Evolutionary conservation across 2,888 invertebrate genomes (phyloP).

Genomic region (Metellina segmentata): DNA sequence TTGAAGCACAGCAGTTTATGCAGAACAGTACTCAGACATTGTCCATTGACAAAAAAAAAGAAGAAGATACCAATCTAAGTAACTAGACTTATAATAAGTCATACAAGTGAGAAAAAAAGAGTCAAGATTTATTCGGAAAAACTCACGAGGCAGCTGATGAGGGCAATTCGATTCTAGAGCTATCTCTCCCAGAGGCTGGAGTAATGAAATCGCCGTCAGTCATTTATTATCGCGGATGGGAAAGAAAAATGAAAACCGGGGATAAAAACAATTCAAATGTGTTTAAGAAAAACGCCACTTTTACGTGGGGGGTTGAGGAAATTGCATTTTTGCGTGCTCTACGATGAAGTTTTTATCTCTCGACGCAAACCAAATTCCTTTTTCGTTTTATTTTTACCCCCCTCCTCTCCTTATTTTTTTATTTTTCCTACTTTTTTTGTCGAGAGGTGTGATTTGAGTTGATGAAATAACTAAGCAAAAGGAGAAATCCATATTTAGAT

Average conservation of each 20-base stretch:
- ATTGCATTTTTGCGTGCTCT: constrained; percentile 48
- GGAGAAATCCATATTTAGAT: constrained; percentile 56
- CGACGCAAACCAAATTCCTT: background rate
- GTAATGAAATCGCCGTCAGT: constrained; percentile 6
- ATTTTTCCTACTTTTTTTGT: constrained; percentile 14
- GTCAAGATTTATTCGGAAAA: too few species aligned
- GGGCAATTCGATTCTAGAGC: background rate
- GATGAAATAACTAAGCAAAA: constrained; percentile 19
- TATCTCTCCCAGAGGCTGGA: background rate
- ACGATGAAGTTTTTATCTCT: constrained; percentile 45
- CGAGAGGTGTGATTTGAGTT: constrained; percentile 30
- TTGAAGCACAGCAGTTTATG: too few species aligned
- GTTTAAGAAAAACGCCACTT: constrained; percentile 51
- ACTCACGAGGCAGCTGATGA: background rate
- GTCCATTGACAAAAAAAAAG: too few species aligned
- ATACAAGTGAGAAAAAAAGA: too few species aligned
- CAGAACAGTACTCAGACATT: too few species aligned
- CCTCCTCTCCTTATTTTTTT: background rate
- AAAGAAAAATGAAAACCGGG: background rate
- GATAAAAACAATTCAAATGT: constrained; percentile 43
- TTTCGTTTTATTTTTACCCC: constrained; percentile 4
- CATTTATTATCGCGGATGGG: constrained; percentile 47
- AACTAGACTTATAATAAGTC: too few species aligned
- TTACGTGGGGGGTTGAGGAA: constrained; percentile 10
- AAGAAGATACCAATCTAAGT: too few species aligned